Conservation (phyloP, 2,888 invertebrate species). For the Diarsia mendica region DNA sequence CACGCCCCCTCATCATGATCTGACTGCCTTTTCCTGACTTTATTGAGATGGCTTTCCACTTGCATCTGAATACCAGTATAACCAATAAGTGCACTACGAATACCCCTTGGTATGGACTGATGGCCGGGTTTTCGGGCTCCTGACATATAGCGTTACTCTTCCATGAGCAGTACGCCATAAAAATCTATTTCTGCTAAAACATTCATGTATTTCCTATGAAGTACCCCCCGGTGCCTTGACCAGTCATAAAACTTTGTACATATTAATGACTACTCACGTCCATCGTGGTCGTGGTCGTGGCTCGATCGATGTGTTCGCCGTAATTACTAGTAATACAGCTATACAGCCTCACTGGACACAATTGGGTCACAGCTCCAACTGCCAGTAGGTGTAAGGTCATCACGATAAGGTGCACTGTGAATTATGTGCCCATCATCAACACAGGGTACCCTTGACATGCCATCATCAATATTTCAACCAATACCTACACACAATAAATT, state of each 20-base stretch:
- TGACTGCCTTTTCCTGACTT: not conserved
- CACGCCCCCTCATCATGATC: not conserved
- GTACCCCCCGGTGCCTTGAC: not conserved
- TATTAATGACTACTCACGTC: not conserved
- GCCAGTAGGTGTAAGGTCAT: constrained; percentile 27
- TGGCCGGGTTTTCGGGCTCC: not conserved
- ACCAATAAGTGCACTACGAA: not conserved
- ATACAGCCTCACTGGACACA: constrained; percentile 19
- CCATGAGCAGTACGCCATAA: too few species aligned
- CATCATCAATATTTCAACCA: constrained; percentile 15
- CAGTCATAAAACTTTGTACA: not conserved
- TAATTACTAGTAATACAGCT: constrained; percentile 27
- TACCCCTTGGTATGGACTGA: not conserved
- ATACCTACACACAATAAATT: not conserved
- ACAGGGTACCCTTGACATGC: not conserved
- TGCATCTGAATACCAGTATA: not conserved
- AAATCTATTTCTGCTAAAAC: not conserved
- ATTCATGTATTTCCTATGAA: constrained; percentile 1
- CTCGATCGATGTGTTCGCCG: constrained; percentile 32
- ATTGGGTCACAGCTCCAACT: constrained; percentile 3
- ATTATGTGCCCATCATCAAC: constrained; percentile 6
- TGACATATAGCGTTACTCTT: not conserved
- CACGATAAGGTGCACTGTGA: constrained; percentile 25
- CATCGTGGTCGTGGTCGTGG: not conserved
- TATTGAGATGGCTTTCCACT: too few species aligned